phyloP scores from a whole-genome alignment of 2,888 invertebrate species.

The Rotaria magnacalcarata region DNA sequence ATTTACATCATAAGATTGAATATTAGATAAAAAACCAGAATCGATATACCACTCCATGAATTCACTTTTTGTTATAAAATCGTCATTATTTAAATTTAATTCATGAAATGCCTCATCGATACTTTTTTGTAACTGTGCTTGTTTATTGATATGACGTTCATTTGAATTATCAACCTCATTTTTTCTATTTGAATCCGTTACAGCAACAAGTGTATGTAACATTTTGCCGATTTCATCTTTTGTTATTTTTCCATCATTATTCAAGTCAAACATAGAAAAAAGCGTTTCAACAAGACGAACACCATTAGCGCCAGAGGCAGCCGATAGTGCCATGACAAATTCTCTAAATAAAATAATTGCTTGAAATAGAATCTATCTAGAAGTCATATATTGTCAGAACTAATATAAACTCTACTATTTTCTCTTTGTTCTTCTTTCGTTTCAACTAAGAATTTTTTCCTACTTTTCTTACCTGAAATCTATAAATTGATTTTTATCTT shows the following conservation, averaged over 20 bases:
- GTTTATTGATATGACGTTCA: background rate
- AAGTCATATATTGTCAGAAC: too few species aligned
- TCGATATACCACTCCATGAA: background rate
- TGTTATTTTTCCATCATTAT: background rate
- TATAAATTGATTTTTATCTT: conserved; percentile 24
- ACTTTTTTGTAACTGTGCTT: background rate
- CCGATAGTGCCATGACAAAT: conserved; percentile 16
- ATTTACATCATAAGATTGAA: background rate
- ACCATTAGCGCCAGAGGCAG: background rate
- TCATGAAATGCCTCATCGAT: conserved; percentile 24
- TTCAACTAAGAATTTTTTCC: background rate
- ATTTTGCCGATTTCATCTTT: background rate
- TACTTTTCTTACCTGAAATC: background rate
- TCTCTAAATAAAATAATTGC: background rate
- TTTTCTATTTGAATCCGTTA: background rate
- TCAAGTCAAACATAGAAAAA: background rate
- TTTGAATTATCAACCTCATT: too few species aligned
- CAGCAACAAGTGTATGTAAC: conserved; percentile 25
- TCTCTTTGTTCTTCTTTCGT: background rate
- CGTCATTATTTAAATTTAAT: conserved; percentile 1
- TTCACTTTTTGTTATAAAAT: conserved; percentile 28
- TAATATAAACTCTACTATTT: too few species aligned
- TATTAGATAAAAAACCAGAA: background rate
- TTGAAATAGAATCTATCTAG: too few species aligned
- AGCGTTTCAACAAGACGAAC: background rate